Base-by-base conservation (phyloP, 2,888 invertebrate genomes). In the Argyra leucocephala region DNA sequence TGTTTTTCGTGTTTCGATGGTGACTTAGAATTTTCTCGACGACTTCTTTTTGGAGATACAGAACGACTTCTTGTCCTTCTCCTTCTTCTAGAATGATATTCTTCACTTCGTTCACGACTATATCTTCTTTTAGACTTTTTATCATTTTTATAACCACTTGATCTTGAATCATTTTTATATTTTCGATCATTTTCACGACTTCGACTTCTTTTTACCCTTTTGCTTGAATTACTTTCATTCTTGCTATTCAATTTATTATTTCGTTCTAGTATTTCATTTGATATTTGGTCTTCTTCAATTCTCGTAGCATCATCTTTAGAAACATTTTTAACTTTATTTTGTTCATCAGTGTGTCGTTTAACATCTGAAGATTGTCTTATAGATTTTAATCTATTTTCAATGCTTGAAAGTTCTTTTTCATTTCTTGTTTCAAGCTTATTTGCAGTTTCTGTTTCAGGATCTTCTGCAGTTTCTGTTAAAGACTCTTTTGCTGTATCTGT, bases 41-140 rank as follows among this genome's bases (percentile, higher is more conserved):
- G 15, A 36, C n/a, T 12, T 61, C 12, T 5, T 57, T 61, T 21
- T 12, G 57, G n/a, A 57, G 22, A 21, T 58, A 59, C 58, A 1
- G 66, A 63, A 2, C 62, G 36, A 61, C 61, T 64, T 61, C 65
- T 61, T 1, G 23, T 58, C 31, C 62, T 9, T 9, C 22, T 15
- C 7, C 10, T 58, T 6, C 6, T 58, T 63, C 21, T 37, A 23
- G 18, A 61, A 9, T 64, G 18, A 9, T 1, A 22, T 18, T 22
- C 48, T 6, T 36, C 21, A 48, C 63, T 63, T 21, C 63, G 36
- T 21, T 22, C 1, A 5, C 57, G 6, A n/a, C 31, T 58, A 7
- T 7, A 26, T 26, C 9, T 26, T 26, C 26, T 26, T 26, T 26
- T 26, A 9, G 26, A 6, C 9, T 9, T 26, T 26, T 26, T 26